Evolutionary conservation across 2,113 vertebrate genomes (phyloP).

Genomic region (Crotalus viridis): DNA sequence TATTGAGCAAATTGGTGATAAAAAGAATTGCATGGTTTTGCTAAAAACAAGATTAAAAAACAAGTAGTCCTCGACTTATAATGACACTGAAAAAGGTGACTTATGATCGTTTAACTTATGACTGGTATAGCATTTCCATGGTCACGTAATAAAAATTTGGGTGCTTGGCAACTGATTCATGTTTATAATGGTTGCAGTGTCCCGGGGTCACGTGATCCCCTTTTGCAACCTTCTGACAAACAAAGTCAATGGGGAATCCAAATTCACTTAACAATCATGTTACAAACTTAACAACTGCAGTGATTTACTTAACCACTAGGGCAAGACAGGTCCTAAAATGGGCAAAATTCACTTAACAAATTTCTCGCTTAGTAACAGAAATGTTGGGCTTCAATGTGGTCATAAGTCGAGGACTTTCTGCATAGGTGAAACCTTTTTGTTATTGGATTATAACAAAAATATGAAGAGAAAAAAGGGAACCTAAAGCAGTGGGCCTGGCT

Average conservation of each 20-base stretch:
- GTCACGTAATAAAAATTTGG: background rate
- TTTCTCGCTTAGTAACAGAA: background rate
- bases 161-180: background rate
- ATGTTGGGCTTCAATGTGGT: background rate
- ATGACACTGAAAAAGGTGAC: background rate
- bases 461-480: background rate
- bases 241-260: background rate
- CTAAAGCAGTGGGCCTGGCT: background rate
- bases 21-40: background rate
- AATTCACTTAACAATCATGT: background rate
- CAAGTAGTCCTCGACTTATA: background rate
- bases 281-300: background rate
- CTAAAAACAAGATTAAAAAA: background rate
- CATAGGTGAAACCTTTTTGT: background rate
- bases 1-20: background rate
- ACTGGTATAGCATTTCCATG: background rate
- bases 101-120: background rate
- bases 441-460: background rate
- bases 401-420: background rate
- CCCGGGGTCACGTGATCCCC: background rate
- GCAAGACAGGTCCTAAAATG: background rate
- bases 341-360: background rate
- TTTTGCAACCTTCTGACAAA: background rate
- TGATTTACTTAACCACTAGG: background rate
- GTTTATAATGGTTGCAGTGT: background rate